These are phyloP conservation scores for Barypeithes pellucidus DNA, from an alignment of 2,888 invertebrate genomes.

Conservation along the genomic window DNA sequence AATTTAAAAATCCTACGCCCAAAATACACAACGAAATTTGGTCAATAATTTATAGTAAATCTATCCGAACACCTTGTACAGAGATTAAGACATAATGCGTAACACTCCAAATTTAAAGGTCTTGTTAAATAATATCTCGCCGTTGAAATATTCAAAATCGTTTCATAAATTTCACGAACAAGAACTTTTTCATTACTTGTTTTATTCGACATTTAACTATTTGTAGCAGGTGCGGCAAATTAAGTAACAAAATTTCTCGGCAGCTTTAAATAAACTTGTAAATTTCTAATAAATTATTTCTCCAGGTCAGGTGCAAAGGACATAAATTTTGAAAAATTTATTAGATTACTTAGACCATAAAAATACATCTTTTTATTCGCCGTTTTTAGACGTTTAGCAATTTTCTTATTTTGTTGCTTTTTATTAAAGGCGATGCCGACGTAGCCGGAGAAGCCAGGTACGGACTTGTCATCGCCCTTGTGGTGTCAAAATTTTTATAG, in stretches of 20 bases:
- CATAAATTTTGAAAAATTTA: constrained; percentile 17
- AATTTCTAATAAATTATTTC: constrained; percentile 9
- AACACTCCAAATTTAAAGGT: neutral
- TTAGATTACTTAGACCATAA: neutral
- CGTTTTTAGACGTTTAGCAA: neutral
- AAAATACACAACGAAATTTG: too few relatives aligned
- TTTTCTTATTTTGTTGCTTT: neutral
- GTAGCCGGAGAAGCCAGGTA: too few relatives aligned
- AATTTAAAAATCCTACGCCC: too few relatives aligned
- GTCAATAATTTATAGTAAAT: too few relatives aligned
- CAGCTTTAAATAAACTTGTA: constrained; percentile 6
- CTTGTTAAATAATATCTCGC: neutral
- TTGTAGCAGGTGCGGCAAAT: constrained; percentile 6
- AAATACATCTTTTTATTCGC: neutral
- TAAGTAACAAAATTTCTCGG: neutral
- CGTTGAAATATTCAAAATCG: neutral
- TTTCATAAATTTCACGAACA: neutral
- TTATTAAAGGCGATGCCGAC: neutral
- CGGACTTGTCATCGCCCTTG: too few relatives aligned
- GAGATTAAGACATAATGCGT: too few relatives aligned
- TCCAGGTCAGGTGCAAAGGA: constrained; percentile 9
- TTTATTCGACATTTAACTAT: neutral
- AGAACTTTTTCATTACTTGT: neutral
- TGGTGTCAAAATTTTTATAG: too few relatives aligned
- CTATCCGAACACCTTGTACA: too few relatives aligned